A percentile compares a stretch with the other conserved stretches of the same genome.
Conservation (phyloP, 2,113 vertebrate species). For the Microcebus griseorufus region DNA sequence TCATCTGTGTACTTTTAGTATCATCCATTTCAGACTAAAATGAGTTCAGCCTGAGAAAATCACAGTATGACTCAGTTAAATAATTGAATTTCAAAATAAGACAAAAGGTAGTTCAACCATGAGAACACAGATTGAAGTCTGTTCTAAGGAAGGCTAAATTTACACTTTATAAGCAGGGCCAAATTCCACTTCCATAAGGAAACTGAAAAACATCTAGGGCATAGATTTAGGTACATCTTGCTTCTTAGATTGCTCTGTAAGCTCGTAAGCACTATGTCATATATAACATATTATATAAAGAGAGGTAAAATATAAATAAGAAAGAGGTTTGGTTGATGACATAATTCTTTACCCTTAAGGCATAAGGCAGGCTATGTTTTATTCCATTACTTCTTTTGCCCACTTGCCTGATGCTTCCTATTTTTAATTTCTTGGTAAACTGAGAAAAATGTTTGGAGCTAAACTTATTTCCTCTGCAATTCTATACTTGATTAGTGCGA, state of each 20-base stretch:
- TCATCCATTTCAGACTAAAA: conserved; percentile 64
- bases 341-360: conserved; percentile 3
- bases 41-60: conserved; percentile 64
- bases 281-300: not conserved
- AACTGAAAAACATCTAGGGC: conserved; percentile 42
- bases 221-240: conserved; percentile 31
- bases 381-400: not conserved
- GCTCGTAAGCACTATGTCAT: not conserved
- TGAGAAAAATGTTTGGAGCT: conserved; percentile 27
- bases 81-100: conserved; percentile 69
- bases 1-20: conserved; percentile 69
- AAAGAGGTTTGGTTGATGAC: conserved; percentile 13
- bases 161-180: not conserved
- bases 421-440: conserved; percentile 59
- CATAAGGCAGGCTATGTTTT: conserved; percentile 6
- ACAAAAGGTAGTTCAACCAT: conserved; percentile 57
- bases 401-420: not conserved
- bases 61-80: conserved; percentile 68
- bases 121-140: conserved; percentile 44
- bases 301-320: conserved; percentile 10
- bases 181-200: conserved; percentile 35
- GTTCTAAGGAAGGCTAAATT: conserved; percentile 48
- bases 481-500: conserved; percentile 6
- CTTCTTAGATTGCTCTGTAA: conserved; percentile 34
- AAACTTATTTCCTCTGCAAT: conserved; percentile 9